Percentiles rank a stretch among this genome's conserved stretches.
These are phyloP conservation scores for Epsilonema sp. DNA, from an alignment of 2,888 invertebrate species.

Conservation along the genomic window DNA sequence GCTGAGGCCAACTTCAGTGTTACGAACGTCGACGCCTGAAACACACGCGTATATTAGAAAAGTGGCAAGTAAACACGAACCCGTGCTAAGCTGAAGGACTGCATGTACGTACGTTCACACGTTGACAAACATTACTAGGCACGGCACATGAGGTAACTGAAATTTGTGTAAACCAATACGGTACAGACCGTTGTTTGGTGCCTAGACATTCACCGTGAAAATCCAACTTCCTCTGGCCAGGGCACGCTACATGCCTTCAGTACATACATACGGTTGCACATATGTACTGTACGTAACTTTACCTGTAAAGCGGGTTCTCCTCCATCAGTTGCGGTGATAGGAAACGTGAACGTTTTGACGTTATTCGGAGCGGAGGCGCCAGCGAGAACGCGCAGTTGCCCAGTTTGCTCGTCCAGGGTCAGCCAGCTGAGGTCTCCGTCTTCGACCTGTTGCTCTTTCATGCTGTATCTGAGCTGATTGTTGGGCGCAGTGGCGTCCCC, in stretches of 20 bases:
- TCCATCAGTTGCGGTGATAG: not conserved
- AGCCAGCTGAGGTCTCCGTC: not conserved
- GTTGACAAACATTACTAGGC: not conserved
- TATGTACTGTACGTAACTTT: not conserved
- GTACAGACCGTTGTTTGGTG: not conserved
- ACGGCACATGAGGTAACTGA: not conserved
- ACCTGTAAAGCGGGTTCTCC: not conserved
- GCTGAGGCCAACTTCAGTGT: not conserved
- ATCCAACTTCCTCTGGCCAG: too few species aligned
- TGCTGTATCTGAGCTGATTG: not conserved
- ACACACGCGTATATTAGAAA: too few species aligned
- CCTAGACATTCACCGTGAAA: not conserved
- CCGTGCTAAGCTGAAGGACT: too few species aligned
- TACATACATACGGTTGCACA: too few species aligned
- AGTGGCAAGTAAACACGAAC: too few species aligned
- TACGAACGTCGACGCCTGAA: too few species aligned
- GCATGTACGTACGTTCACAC: not conserved
- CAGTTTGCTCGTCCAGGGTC: not conserved
- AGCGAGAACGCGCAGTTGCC: not conserved
- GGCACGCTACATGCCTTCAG: too few species aligned
- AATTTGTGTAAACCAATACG: not conserved
- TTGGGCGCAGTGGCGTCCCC: not conserved
- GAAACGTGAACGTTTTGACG: not conserved
- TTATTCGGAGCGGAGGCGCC: too few species aligned
- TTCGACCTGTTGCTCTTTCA: not conserved